Evolutionary conservation across 2,797 vertebrate species (phyloP).

Genomic region (Glossophaga mutica): DNA sequence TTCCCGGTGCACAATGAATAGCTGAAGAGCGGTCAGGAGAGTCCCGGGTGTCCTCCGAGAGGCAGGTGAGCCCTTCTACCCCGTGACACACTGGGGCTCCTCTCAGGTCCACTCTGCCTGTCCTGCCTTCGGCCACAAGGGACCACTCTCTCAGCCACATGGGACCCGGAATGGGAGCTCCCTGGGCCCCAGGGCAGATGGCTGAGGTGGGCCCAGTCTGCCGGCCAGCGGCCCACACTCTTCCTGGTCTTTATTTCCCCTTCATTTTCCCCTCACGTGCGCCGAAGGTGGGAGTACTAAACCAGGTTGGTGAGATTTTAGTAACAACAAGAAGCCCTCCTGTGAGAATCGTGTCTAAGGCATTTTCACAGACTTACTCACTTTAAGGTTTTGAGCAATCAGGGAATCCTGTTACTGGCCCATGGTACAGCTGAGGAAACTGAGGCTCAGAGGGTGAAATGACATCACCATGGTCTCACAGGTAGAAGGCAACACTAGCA

Average conservation of each 20-base stretch:
- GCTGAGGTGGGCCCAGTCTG: background rate
- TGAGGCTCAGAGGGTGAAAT: background rate
- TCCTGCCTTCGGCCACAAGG: background rate
- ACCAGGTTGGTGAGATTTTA: background rate
- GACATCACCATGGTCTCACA: fast-evolving
- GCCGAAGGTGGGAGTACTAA: background rate
- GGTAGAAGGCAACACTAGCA: background rate
- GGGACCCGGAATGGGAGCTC: background rate
- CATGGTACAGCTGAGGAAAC: background rate
- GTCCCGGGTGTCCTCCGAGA: background rate
- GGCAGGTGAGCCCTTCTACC: no score
- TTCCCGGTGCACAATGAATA: background rate
- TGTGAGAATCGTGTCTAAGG: fast-evolving
- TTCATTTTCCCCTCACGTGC: background rate
- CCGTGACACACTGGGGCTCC: background rate
- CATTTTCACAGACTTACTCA: fast-evolving
- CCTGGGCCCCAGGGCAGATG: background rate
- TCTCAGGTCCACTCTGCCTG: fast-evolving
- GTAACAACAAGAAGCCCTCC: background rate
- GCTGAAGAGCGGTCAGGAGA: background rate
- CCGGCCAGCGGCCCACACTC: fast-evolving
- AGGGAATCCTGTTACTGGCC: background rate
- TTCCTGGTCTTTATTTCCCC: background rate
- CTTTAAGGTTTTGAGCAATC: background rate
- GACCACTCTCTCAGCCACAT: background rate